Evolutionary conservation across 2,113 vertebrate species (phyloP).

Genomic region (Hippocampus guttulatus): DNA sequence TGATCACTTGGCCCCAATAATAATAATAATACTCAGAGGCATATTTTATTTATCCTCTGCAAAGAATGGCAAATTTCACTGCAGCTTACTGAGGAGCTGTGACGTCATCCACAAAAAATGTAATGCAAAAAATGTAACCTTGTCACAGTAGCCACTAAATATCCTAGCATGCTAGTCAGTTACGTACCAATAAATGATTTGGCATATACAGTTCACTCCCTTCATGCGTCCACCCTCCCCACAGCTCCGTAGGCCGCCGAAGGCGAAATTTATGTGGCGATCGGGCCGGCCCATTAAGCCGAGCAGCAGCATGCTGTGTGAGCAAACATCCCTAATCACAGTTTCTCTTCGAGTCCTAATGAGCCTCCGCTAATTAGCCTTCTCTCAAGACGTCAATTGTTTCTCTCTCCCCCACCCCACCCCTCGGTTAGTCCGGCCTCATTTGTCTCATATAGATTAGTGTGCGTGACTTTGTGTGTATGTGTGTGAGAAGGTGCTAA

Average conservation of each 20-base stretch:
- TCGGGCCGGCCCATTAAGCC: constrained; percentile 67
- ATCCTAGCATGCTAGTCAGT: constrained; percentile 21
- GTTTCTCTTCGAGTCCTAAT: constrained; percentile 88
- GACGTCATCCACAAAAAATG: too few relatives aligned
- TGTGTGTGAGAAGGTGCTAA: constrained; percentile 63
- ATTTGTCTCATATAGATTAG: constrained; percentile 72
- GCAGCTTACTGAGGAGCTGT: too few relatives aligned
- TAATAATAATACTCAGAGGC: too few relatives aligned
- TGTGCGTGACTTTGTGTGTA: constrained; percentile 52
- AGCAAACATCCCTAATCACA: constrained; percentile 82
- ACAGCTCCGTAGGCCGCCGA: constrained; percentile 54
- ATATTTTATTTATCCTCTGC: too few relatives aligned
- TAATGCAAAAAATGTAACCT: too few relatives aligned
- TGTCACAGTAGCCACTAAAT: neutral
- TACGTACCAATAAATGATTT: constrained; percentile 55
- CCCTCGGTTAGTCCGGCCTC: constrained; percentile 55
- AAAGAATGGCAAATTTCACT: too few relatives aligned
- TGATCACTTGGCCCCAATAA: too few relatives aligned
- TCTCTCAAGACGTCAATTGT: constrained; percentile 57
- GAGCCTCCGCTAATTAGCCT: constrained; percentile 76
- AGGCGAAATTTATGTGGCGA: constrained; percentile 66
- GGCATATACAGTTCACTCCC: constrained; percentile 20
- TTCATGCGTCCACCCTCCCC: constrained; percentile 30
- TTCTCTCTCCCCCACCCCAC: constrained; percentile 39
- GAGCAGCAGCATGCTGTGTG: constrained; percentile 62